Base-by-base conservation (phyloP, 2,113 vertebrate genomes). In the Calcarius ornatus region DNA sequence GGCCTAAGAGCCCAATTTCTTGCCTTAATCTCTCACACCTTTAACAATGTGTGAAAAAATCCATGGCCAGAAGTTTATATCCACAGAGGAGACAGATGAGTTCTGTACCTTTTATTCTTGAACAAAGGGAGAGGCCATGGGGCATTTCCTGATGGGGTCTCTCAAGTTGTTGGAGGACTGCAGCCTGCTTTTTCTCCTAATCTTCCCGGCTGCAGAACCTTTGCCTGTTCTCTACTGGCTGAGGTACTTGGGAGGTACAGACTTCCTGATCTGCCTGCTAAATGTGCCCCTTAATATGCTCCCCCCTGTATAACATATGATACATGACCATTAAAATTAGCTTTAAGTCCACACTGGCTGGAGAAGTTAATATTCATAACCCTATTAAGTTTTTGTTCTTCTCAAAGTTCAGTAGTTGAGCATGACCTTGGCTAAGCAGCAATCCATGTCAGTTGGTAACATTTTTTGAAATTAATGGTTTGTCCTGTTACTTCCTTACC, bases 381-480 rank as follows among this genome's bases (percentile, higher is more conserved):
- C 30, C 30, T 57, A 1, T 23, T 47, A 40, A 84, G 19, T 64
- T 23, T 64, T 47, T 16, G 28, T 65, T 75, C 15, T 64, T 84
- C 15, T 40, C 2, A 1, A 48, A 75, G 60, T n/a, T 75, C 12
- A n/a, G 60, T 24, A 57, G 24, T 16, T 13, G 30, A 40, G 35
- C 10, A 11, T n/a, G 15, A 40, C 24, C 30, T 57, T 40, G 82
- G 42, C 50, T 65, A 47, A 57, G 60, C 30, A 75, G 60, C 19
- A 30, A 70, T 40, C 15, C 0, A 0, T 48, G 70, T 85, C 28
- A n/a, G 1, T 40, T 57, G 35, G 35, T 75, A 40, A 56, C 12
- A 12, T n/a, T 30, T 85, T 85, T 19, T 48, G 8, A 30, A 75
- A 35, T 7, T 13, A 10, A 20, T n/a, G 30, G 6, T 56, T 65